Base-by-base conservation (phyloP, 1,140 invertebrate genomes). In the Bombus sylvicola region DNA sequence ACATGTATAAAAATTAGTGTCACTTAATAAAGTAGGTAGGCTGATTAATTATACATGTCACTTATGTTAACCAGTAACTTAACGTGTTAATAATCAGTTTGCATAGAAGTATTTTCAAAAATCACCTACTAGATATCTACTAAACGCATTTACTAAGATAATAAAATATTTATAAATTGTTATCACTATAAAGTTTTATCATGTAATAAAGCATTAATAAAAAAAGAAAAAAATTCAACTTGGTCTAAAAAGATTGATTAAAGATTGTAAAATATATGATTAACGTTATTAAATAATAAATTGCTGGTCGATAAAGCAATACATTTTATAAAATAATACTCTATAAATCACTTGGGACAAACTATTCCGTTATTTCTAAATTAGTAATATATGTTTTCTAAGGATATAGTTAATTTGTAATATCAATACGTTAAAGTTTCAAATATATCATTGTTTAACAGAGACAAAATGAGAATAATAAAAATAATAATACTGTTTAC, bases 261-360 rank as follows among this genome's bases (percentile, higher is more conserved):
- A 28, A 25, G 15, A 18, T 39, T 59, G 28, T 22, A 25, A 81
- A 28, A n/a, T 31, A 71, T 41, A 22, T 41, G 31, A 53, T 25
- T 62, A 41, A 77, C 25, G 31, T 57, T 53, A 37, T 59, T 39
- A 34, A 53, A 53, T 75, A 31, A 77, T 28, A 18, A 75, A 47
- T 28, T 53, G 47, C 41, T 37, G 25, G 0, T 13, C 39, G n/a
- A 47, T 47, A 13, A 53, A 62, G 39, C 39, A 41, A 53, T 43
- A 57, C 73, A 13, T 57, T 22, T 41, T 57, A 41, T 81, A 81
- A 59, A 57, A 80, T 80, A 80, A 71, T 81, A 81, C 78, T 81
- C 10, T 53, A 9, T 22, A 10, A 64, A 28, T 53, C 47, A 53
- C 47, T 53, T 53, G 47, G 5, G 18, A 79, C 12, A 28, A 57